phyloP scores from a whole-genome alignment of 2,113 vertebrate genomes.

The Gavia stellata region DNA sequence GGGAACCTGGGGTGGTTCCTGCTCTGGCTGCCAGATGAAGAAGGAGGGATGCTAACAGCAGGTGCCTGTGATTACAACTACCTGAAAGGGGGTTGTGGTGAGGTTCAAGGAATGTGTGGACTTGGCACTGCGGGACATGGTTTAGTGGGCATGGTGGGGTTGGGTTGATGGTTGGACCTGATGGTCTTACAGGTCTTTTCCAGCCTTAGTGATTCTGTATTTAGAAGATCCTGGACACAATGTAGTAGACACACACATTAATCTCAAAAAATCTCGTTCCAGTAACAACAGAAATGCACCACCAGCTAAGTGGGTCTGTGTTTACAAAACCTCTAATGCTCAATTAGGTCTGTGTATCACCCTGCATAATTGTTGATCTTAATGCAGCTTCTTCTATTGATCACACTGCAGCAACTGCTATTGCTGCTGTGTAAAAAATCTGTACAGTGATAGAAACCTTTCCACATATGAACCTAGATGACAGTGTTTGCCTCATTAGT shows the following conservation, averaged over 20 bases:
- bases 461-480: neutral
- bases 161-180: no score
- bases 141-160: no score
- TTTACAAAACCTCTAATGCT: neutral
- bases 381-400: neutral
- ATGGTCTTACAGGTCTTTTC: no score
- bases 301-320: neutral
- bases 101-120: no score
- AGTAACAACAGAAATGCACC: neutral
- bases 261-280: neutral
- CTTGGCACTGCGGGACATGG: no score
- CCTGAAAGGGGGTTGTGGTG: no score
- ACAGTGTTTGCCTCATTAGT: conserved; percentile 38
- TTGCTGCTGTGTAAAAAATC: neutral
- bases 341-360: neutral
- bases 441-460: neutral
- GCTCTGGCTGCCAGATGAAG: neutral
- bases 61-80: neutral
- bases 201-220: no score
- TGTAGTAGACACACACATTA: neutral
- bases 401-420: neutral
- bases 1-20: neutral
- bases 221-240: neutral
- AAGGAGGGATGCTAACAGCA: neutral
- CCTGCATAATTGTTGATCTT: neutral